Evolutionary conservation across 1,140 invertebrate species (phyloP).

Genomic region (Drosophila mauritiana): DNA sequence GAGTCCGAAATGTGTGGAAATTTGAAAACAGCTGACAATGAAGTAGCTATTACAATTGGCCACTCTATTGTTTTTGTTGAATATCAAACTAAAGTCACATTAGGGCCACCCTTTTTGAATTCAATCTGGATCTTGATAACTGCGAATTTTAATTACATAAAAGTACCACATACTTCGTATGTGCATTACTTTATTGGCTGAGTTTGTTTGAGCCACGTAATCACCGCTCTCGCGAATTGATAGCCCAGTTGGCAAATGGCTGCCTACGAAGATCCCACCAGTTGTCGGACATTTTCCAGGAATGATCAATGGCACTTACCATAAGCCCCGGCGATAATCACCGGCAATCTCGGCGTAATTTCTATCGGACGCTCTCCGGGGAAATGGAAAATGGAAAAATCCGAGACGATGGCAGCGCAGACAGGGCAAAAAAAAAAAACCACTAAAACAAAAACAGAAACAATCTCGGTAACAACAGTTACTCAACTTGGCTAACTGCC

Average conservation of each 20-base stretch:
- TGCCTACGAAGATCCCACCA: slow-evolving; percentile 12
- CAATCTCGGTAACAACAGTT: slow-evolving; percentile 59
- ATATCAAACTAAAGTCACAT: no score
- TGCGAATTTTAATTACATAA: no score
- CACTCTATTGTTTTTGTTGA: no score
- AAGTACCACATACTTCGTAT: no score
- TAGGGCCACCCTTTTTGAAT: no score
- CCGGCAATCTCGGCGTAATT: slow-evolving; percentile 36
- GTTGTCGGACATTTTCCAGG: slow-evolving; percentile 18
- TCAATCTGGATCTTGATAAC: no score
- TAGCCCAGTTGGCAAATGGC: slow-evolving; percentile 7
- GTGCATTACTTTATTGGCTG: no score
- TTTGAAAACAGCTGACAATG: no score
- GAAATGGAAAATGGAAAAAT: slow-evolving; percentile 5
- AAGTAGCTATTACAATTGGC: not conserved
- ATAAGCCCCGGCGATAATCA: slow-evolving; percentile 44
- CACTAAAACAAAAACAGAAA: not conserved
- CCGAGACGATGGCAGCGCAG: not conserved
- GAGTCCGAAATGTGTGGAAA: not conserved
- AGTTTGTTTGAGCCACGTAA: not conserved
- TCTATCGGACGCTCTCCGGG: slow-evolving; percentile 21
- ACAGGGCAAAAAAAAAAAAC: not conserved
- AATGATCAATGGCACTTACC: slow-evolving; percentile 38
- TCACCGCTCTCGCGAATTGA: not conserved
- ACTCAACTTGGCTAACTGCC: slow-evolving; percentile 60